Evolutionary conservation across 1,140 invertebrate genomes (phyloP).

Genomic region (Sweltsa coloradensis): DNA sequence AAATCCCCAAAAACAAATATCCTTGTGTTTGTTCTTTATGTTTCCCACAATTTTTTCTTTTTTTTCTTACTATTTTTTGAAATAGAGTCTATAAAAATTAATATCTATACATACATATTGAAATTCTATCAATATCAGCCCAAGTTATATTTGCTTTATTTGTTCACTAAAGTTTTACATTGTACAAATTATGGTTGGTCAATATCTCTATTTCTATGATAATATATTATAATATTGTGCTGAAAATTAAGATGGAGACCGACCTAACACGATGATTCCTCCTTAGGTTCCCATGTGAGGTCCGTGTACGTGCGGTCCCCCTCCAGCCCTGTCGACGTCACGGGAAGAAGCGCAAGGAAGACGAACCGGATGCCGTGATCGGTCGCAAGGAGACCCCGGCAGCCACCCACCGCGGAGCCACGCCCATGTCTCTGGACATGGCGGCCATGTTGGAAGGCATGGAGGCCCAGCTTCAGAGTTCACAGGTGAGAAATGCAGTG

Average conservation of each 20-base stretch:
- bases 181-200: too few relatives aligned
- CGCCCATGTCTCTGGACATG: conserved; percentile 39
- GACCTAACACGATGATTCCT: conserved; percentile 8
- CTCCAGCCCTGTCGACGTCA: conserved; percentile 66
- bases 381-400: conserved; percentile 12
- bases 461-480: conserved; percentile 63
- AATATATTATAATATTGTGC: too few relatives aligned
- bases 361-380: conserved; percentile 35
- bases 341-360: conserved; percentile 65
- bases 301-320: conserved; percentile 70
- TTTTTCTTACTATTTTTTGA: too few relatives aligned
- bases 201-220: too few relatives aligned
- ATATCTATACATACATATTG: too few relatives aligned
- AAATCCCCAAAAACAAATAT: too few relatives aligned
- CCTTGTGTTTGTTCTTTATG: too few relatives aligned
- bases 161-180: too few relatives aligned
- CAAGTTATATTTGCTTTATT: too few relatives aligned
- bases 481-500: conserved; percentile 30
- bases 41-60: too few relatives aligned
- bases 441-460: conserved; percentile 58
- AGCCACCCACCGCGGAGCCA: background rate
- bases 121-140: too few relatives aligned
- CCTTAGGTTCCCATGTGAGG: conserved; percentile 65
- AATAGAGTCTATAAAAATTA: too few relatives aligned
- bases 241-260: background rate